phyloP scores from a whole-genome alignment of 2,797 vertebrate species.

The Hafferia zeledoni region DNA sequence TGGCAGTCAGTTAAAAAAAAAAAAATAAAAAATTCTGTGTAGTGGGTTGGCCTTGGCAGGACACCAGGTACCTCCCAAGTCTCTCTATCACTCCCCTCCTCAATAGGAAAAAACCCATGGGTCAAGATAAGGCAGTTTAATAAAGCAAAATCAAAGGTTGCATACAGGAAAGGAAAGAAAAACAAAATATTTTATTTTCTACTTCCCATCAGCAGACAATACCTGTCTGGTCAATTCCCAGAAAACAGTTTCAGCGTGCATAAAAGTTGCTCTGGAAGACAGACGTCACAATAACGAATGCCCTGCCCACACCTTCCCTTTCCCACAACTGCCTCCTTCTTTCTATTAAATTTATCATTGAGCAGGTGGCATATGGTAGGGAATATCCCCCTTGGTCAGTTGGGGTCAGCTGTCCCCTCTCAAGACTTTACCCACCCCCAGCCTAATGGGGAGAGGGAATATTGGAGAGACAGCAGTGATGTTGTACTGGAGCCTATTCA shows the following conservation, averaged over 20 bases:
- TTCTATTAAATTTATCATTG: neutral
- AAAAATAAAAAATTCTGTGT: neutral
- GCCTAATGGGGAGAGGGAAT: rapidly evolving
- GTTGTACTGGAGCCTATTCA: neutral
- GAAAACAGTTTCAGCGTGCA: rapidly evolving
- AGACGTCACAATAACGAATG: rapidly evolving
- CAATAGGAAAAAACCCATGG: neutral
- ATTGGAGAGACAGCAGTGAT: neutral
- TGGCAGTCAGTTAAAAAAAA: neutral
- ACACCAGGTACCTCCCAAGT: neutral
- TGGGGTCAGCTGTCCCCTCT: neutral
- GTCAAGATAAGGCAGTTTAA: neutral
- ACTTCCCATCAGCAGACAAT: neutral
- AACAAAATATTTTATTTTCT: neutral
- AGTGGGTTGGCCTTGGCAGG: neutral
- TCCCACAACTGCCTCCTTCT: neutral
- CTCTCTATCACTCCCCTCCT: neutral
- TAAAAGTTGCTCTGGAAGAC: neutral
- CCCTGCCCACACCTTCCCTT: neutral
- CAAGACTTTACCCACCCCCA: neutral
- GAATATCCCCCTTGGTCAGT: neutral
- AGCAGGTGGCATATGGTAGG: too few species aligned
- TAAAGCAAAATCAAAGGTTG: neutral
- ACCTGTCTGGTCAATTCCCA: neutral
- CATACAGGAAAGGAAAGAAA: neutral